Evolutionary conservation across 2,113 vertebrate genomes (phyloP), one percentile per base, ranked within the genome.

Genomic region (Scytalopus superciliaris): DNA sequence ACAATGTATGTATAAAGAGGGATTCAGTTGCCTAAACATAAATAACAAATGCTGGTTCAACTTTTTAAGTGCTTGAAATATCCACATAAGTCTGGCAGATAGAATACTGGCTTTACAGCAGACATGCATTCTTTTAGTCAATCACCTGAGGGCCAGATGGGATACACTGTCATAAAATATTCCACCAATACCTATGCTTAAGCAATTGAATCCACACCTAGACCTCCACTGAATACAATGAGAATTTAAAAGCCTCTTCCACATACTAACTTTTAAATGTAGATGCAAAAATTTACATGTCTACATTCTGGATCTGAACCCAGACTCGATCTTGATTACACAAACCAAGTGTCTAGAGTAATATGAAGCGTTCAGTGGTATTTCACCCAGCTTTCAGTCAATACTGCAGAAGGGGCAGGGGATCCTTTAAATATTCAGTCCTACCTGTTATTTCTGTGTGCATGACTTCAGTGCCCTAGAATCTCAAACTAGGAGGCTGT

Each of bases 151-250:
- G 13, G 5, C 3, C 2, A 1, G 12, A 44, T 35, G 7, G 21
- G 14, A 35, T 47, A 30, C 14, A 39, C 1, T 52, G 6, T 70
- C 31, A 14, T 49, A 30, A 9, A 42, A 8, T 7, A 3, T 53
- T 70, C 9, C 25, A 57, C 4, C 14, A 8, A 59, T 39, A n/a
- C 4, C 37, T 75, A 7, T 39, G 19, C 33, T 70, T 45, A 62
- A 70, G 5, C 31, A 67, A 27, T 25, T 45, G 45, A 57, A 81
- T 62, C 28, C 19, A 63, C 17, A 81, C 7, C 24, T n/a, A 57
- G 55, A 49, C 0, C 0, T 35, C 18, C 9, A 40, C 1, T 69
- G 12, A 77, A 35, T 69, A 35, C 10, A 69, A 23, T 11, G 14
- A 23, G n/a, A 86, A 72, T 67, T 56, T 40, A 25, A 64, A 66